These are phyloP conservation scores for Griposia aprilina DNA, from an alignment of 2,888 invertebrate genomes.

Conservation along the genomic window DNA sequence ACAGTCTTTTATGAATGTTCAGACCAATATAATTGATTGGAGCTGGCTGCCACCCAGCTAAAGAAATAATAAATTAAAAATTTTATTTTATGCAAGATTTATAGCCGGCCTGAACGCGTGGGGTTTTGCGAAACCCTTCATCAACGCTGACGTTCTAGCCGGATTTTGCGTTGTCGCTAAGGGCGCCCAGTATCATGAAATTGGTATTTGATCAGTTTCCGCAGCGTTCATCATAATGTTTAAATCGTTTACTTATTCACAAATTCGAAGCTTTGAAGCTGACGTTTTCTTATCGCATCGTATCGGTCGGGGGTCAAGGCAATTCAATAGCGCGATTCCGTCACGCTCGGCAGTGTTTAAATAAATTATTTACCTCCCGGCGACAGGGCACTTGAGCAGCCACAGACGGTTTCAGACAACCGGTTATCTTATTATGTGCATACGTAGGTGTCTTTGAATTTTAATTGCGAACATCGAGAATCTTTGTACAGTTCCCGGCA, in stretches of 20 bases:
- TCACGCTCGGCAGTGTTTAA: slow-evolving; percentile 35
- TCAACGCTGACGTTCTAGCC: neutral
- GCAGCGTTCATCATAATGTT: slow-evolving; percentile 10
- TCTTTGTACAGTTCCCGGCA: slow-evolving; percentile 31
- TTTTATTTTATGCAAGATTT: neutral
- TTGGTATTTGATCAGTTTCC: neutral
- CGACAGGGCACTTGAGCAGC: slow-evolving; percentile 2
- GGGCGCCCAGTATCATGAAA: neutral
- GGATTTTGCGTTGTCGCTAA: neutral
- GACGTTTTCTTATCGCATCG: slow-evolving; percentile 38
- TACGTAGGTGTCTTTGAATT: slow-evolving; percentile 54
- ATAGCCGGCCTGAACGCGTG: neutral
- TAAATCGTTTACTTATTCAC: slow-evolving; percentile 9
- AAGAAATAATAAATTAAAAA: slow-evolving; percentile 3
- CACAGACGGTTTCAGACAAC: slow-evolving; percentile 42
- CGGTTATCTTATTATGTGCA: slow-evolving; percentile 54
- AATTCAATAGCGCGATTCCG: slow-evolving; percentile 38
- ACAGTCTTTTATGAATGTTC: neutral
- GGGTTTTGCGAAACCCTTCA: slow-evolving; percentile 8
- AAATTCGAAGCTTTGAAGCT: slow-evolving; percentile 23
- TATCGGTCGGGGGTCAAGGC: slow-evolving; percentile 61
- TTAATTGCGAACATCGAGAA: slow-evolving; percentile 44
- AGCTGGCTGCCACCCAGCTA: slow-evolving; percentile 6
- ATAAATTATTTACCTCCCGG: slow-evolving; percentile 32
- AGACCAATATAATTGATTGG: neutral